Conservation (phyloP, 2,113 vertebrate genomes). For the Etheostoma spectabile region DNA sequence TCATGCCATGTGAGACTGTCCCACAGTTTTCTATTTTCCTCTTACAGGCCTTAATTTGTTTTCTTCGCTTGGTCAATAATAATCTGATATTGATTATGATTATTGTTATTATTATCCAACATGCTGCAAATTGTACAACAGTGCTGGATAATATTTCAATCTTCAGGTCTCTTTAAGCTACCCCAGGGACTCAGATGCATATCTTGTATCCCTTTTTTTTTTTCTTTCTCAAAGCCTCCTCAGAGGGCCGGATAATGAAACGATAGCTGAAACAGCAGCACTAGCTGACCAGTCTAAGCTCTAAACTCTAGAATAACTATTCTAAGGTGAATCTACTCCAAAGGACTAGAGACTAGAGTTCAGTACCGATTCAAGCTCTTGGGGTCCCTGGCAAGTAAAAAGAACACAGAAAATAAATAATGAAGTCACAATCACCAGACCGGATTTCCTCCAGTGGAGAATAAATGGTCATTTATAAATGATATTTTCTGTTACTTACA, state of each 20-base stretch:
- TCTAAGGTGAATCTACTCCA: conserved; percentile 48
- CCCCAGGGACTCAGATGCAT: background rate
- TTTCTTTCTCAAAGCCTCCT: background rate
- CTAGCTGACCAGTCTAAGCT: conserved; percentile 24
- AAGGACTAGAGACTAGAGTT: conserved; percentile 41
- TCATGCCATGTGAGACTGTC: background rate
- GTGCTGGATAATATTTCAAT: conserved; percentile 6
- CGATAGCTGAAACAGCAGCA: conserved; percentile 7
- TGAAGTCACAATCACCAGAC: background rate
- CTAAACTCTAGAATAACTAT: conserved; percentile 43
- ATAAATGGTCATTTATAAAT: background rate
- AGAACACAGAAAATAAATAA: conserved; percentile 59
- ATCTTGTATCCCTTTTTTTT: background rate
- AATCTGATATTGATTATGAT: background rate
- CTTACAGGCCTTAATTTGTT: background rate
- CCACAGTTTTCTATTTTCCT: background rate
- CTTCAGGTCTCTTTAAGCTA: background rate
- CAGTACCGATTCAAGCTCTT: conserved; percentile 82
- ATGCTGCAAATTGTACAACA: background rate
- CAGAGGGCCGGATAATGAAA: conserved; percentile 11
- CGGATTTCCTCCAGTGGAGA: background rate
- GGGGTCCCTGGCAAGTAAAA: conserved; percentile 75
- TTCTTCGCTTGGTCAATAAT: background rate
- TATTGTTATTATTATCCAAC: background rate
- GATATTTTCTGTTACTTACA: conserved; percentile 87